Percentiles rank a stretch among this genome's conserved stretches.
These are phyloP conservation scores for Champsocephalus gunnari DNA, from an alignment of 2,797 vertebrate genomes.

Conservation along the genomic window DNA sequence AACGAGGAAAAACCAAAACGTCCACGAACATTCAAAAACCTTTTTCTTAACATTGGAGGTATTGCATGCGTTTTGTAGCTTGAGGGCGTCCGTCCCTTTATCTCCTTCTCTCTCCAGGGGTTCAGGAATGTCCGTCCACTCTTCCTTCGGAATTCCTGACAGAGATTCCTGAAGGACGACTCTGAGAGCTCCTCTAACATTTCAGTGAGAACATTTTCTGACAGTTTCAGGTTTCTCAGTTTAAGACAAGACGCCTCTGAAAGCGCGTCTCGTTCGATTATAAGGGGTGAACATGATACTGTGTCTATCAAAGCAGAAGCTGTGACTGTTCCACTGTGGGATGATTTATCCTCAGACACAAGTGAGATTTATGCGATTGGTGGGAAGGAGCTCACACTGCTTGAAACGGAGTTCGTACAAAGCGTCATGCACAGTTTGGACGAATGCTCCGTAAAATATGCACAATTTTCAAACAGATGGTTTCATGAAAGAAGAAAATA, in stretches of 20 bases:
- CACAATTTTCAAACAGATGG: too few relatives aligned
- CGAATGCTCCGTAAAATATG: too few relatives aligned
- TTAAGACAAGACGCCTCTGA: slow-evolving; percentile 25
- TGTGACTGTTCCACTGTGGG: neutral
- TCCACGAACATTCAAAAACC: neutral
- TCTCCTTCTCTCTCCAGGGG: slow-evolving; percentile 13
- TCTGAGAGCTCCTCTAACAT: slow-evolving; percentile 31
- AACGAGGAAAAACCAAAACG: too few relatives aligned
- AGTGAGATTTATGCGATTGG: neutral
- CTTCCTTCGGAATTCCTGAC: slow-evolving; percentile 44
- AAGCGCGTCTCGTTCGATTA: slow-evolving; percentile 10
- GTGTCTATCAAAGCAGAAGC: slow-evolving; percentile 4
- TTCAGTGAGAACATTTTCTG: slow-evolving; percentile 45
- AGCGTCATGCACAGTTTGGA: too few relatives aligned
- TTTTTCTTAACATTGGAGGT: neutral
- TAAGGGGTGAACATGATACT: neutral
- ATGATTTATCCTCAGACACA: slow-evolving; percentile 17
- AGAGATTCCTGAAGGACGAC: slow-evolving; percentile 24
- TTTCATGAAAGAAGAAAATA: too few relatives aligned
- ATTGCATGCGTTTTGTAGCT: neutral
- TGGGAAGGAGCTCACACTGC: neutral
- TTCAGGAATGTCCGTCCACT: slow-evolving; percentile 39
- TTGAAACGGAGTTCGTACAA: neutral
- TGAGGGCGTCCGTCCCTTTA: neutral
- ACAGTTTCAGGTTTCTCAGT: slow-evolving; percentile 37